Base-by-base conservation (phyloP, 2,113 vertebrate species). In the Mormyrus lacerda region DNA sequence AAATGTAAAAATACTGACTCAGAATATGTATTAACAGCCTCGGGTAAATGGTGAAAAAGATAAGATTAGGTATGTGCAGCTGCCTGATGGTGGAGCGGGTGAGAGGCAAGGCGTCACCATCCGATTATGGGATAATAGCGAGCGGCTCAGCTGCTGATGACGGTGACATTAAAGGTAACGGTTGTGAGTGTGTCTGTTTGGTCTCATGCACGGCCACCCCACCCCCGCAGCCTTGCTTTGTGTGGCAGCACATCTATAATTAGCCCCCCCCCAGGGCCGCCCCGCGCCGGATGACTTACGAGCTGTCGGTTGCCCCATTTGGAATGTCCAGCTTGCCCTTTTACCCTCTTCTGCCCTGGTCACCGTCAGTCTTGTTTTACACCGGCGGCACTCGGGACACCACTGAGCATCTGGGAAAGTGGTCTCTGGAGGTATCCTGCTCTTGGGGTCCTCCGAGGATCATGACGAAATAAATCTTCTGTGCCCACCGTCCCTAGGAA, bases 171-270 rank as follows among this genome's bases (percentile, higher is more conserved):
- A 79, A 79, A 39, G 73, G 73, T 79, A 17, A 35, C 15, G 1
- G 44, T 11, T 44, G 79, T 84, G 35, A 19, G 39, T 45, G 82
- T n/a, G 44, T 47, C 21, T 84, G 19, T 47, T 84, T 84, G 35
- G 21, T 10, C 44, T 3, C 31, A 2, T 84, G 44, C 19, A 45
- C 11, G 82, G 9, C 6, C 39, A 10, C 79, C 44, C 39, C 15
- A 5, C 51, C 5, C 17, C 27, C 19, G 35, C 47, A 76, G 10
- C 35, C 44, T n/a, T 19, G 8, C 10, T 19, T 21, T 53, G 31
- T 47, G n/a, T 83, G 24, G 65, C 53, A 31, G 21, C 51, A n/a
- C 76, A 39, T 89, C 88, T 89, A 89, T 83, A 84, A 84, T 89
- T 89, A 84, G 79, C 88, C 15, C 15, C 73, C 45, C 24, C 73